Evolutionary conservation across 1,140 invertebrate genomes (phyloP).

Genomic region (Halyomorpha halys): DNA sequence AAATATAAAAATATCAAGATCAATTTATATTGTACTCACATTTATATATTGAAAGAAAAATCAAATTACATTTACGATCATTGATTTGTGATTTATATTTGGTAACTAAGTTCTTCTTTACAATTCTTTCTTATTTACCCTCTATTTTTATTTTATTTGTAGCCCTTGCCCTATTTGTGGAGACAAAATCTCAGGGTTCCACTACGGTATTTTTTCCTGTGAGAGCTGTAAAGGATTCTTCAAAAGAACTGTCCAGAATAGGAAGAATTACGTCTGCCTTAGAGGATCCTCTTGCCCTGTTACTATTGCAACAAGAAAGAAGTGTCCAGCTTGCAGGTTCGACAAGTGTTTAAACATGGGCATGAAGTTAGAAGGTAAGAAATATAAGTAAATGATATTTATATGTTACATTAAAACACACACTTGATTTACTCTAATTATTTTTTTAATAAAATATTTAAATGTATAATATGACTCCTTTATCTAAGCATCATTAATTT

Average conservation of each 20-base stretch:
- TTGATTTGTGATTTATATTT: too few relatives aligned
- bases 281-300: conserved; percentile 83
- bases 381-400: too few relatives aligned
- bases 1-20: too few relatives aligned
- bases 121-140: too few relatives aligned
- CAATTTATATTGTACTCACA: too few relatives aligned
- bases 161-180: conserved; percentile 91
- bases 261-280: conserved; percentile 91
- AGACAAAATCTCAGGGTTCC: conserved; percentile 89
- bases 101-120: too few relatives aligned
- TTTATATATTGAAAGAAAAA: too few relatives aligned
- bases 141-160: conserved; percentile 25
- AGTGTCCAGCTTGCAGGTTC: conserved; percentile 94
- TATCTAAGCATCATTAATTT: neutral
- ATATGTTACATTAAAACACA: too few relatives aligned
- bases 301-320: conserved; percentile 84
- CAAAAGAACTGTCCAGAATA: conserved; percentile 94
- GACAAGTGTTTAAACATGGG: conserved; percentile 91
- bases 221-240: conserved; percentile 98
- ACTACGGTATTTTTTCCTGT: conserved; percentile 94
- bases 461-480: neutral
- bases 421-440: neutral
- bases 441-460: neutral
- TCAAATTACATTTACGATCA: too few relatives aligned
- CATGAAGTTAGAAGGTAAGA: conserved; percentile 87